Base-by-base conservation (phyloP, 2,797 vertebrate genomes). In the Labeo calbasu region DNA sequence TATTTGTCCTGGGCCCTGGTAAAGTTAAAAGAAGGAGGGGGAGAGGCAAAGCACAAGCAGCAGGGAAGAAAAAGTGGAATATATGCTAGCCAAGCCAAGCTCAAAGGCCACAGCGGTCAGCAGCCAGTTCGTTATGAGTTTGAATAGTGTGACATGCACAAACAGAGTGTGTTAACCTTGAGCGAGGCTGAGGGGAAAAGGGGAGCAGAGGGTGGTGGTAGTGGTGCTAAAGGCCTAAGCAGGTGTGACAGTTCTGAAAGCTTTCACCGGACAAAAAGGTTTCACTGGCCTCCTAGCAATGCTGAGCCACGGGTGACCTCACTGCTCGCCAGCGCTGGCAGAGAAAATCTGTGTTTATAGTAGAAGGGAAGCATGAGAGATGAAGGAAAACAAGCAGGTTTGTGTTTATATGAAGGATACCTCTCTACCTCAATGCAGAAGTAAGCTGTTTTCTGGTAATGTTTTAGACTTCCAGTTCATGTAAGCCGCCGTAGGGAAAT, bases 231-330 rank as follows among this genome's bases (percentile, higher is more conserved):
- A 90, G 88, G 90, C 85, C 90, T 92, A 93, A 94, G 91, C 92
- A 93, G 92, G 91, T 94, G 91, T 95, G 94, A 93, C 93, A 92
- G 89, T 90, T 92, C 89, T 92, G 93, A 92, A 91, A 93, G 93
- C 90, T 90, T 94, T 93, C 89, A 87, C 87, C 87, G 89, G 87
- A 91, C 90, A 90, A 88, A 92, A 89, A 92, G 89, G 77, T 91
- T 92, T 89, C 86, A 88, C 82, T 86, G 88, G 89, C 90, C 93
- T 93, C 82, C 85, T 86, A 90, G 92, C 75, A 36, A 91, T 91
- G 91, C 91, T 91, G 93, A 94, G 93, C 91, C 89, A 92, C 90
- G 90, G 86, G 70, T 93, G 89, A 92, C 88, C 91, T 75, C 86
- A 84, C 48, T n/a, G 48, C 70, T 66, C 40, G 5, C 83, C 86